Evolutionary conservation across 2,797 vertebrate genomes (phyloP).

Genomic region (Myotis myotis): DNA sequence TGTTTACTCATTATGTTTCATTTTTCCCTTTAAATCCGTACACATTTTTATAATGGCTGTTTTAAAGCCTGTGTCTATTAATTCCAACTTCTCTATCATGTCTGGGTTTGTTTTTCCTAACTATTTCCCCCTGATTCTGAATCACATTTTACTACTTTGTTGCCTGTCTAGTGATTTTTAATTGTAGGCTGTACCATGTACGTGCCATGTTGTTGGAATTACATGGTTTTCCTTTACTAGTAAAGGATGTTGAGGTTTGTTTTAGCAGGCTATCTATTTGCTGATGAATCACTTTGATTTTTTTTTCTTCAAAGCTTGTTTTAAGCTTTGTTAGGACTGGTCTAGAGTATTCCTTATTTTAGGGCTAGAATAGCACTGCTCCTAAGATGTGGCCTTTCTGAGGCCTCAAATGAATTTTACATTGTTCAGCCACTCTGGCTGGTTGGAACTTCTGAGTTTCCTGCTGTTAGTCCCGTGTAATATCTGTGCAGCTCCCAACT

Average conservation of each 20-base stretch:
- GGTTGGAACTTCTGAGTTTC: neutral
- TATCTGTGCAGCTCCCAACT: neutral
- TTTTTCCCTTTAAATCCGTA: neutral
- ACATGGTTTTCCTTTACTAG: neutral
- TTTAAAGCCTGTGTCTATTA: neutral
- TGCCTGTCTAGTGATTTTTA: neutral
- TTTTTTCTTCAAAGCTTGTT: neutral
- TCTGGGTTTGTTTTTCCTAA: neutral
- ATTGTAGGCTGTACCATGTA: neutral
- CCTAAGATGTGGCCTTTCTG: neutral
- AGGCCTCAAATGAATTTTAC: neutral
- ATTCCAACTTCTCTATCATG: neutral
- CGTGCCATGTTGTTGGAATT: neutral
- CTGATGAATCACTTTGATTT: neutral
- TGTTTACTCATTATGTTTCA: neutral
- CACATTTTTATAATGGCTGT: neutral
- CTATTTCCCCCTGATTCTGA: neutral
- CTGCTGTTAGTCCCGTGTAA: neutral
- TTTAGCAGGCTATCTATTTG: neutral
- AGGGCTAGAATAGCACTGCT: neutral
- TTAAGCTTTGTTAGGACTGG: neutral
- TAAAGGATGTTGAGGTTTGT: neutral
- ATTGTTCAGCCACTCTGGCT: neutral
- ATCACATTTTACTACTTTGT: neutral
- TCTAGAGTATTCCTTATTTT: neutral